phyloP scores from a whole-genome alignment of 1,140 invertebrate species.

The Ephestia elutella region DNA sequence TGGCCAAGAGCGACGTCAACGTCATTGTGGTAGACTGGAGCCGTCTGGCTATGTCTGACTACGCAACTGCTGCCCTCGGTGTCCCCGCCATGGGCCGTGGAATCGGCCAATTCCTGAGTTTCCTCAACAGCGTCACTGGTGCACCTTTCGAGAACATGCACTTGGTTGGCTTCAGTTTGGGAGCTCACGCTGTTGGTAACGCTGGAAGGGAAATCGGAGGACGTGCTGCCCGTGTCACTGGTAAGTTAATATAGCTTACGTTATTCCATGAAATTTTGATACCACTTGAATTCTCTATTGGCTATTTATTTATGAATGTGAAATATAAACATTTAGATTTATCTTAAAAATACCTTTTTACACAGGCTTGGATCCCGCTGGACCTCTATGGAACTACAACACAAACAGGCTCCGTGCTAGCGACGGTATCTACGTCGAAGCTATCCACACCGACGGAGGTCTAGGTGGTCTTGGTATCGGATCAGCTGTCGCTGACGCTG shows the following conservation, averaged over 20 bases:
- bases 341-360: no score
- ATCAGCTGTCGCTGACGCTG: conserved; percentile 74
- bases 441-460: conserved; percentile 79
- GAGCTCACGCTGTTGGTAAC: conserved; percentile 91
- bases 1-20: conserved; percentile 29
- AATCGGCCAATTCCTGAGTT: conserved; percentile 57
- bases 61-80: conserved; percentile 31
- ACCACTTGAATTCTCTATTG: no score
- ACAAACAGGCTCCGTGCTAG: conserved; percentile 19
- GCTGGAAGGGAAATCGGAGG: conserved; percentile 61
- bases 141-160: conserved; percentile 76
- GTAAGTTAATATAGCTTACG: conserved; percentile 14
- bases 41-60: conserved; percentile 29
- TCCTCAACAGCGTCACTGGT: conserved; percentile 30
- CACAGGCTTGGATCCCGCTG: conserved; percentile 40
- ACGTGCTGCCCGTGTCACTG: conserved; percentile 29
- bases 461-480: conserved; percentile 67
- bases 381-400: conserved; percentile 34
- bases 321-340: no score
- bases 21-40: conserved; percentile 44
- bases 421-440: conserved; percentile 78
- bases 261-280: no score
- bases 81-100: conserved; percentile 39
- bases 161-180: conserved; percentile 88
- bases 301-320: no score